phyloP scores from a whole-genome alignment of 1,140 invertebrate genomes.

The Drosophila malerkotliana region DNA sequence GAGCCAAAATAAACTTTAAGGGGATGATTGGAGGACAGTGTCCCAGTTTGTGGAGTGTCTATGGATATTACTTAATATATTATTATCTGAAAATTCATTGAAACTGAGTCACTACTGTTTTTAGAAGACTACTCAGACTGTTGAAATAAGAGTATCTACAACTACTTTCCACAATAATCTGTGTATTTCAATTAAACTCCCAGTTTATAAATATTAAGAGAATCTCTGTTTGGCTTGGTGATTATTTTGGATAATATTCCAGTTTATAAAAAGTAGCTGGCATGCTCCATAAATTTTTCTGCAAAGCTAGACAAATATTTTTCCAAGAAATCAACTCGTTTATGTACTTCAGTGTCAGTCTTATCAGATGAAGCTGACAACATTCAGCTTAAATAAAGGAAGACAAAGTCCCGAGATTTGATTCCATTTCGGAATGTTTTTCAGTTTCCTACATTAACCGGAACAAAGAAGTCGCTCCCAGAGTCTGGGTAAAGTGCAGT shows the following conservation, averaged over 20 bases:
- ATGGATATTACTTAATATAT: neutral
- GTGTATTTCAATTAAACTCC: neutral
- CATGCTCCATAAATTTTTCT: constrained; percentile 33
- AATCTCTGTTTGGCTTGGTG: neutral
- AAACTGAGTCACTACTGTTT: constrained; percentile 22
- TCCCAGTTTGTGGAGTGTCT: neutral
- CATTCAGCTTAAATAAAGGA: constrained; percentile 20
- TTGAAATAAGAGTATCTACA: constrained; percentile 1
- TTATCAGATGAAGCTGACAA: constrained; percentile 48
- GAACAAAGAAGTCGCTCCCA: constrained; percentile 24
- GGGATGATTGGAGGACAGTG: neutral
- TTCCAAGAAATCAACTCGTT: constrained; percentile 27
- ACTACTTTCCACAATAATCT: neutral
- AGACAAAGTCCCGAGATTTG: neutral
- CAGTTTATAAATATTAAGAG: neutral
- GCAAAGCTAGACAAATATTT: constrained; percentile 41
- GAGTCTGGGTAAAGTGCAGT: constrained; percentile 5
- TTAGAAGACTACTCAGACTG: constrained; percentile 9
- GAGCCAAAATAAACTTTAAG: neutral
- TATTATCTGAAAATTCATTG: neutral
- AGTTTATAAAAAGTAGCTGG: constrained; percentile 12
- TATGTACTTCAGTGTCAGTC: constrained; percentile 49
- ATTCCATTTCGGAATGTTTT: neutral
- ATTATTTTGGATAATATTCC: constrained; percentile 1
- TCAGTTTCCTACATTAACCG: constrained; percentile 20